A percentile compares a stretch with the other conserved stretches of the same genome.
Conservation (phyloP, 1,140 invertebrate species). For the Phocides pigmalion region DNA sequence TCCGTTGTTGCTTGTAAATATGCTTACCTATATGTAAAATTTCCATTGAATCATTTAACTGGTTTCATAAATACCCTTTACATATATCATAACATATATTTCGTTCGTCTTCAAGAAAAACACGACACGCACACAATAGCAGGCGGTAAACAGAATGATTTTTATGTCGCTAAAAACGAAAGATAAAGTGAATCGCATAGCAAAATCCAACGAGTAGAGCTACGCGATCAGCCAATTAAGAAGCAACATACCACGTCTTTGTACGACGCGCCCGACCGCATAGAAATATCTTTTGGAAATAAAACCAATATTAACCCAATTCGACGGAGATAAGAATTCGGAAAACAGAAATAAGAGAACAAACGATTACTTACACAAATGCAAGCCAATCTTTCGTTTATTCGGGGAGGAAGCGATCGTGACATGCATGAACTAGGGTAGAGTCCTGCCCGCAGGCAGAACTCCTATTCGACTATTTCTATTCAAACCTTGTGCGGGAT, state of each 20-base stretch:
- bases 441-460: conserved; percentile 14
- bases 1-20: too few relatives aligned
- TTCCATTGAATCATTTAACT: too few relatives aligned
- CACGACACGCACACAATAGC: too few relatives aligned
- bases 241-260: conserved; percentile 12
- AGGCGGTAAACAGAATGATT: too few relatives aligned
- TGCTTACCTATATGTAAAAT: too few relatives aligned
- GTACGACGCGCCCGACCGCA: conserved; percentile 13
- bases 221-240: conserved; percentile 14
- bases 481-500: conserved; percentile 49
- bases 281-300: conserved; percentile 27
- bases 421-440: conserved; percentile 54
- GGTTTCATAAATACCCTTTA: too few relatives aligned
- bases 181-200: background rate
- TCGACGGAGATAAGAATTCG: conserved; percentile 28
- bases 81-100: too few relatives aligned
- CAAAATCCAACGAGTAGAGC: conserved; percentile 26
- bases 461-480: conserved; percentile 59
- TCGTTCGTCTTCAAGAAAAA: too few relatives aligned
- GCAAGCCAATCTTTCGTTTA: conserved; percentile 54
- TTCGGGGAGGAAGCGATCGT: conserved; percentile 51
- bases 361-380: conserved; percentile 64
- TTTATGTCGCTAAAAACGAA: too few relatives aligned
- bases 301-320: conserved; percentile 37
- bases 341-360: conserved; percentile 57